Base-by-base conservation (phyloP, 2,113 vertebrate species). In the Tenrec ecaudatus region DNA sequence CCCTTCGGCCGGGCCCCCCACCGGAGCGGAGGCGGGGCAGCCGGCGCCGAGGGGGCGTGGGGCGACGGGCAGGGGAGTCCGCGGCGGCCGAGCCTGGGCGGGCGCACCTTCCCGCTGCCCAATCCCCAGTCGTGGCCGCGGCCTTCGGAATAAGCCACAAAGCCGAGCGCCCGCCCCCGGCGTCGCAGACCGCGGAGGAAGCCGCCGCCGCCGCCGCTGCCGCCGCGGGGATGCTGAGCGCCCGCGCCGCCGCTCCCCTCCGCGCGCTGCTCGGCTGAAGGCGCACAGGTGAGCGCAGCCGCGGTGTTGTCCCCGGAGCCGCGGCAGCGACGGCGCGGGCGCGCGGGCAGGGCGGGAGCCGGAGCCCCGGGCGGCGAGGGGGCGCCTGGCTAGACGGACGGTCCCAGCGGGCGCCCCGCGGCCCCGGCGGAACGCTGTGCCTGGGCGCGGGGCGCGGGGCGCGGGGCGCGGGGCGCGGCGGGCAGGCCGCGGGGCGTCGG, bases 101-200 rank as follows among this genome's bases (percentile, higher is more conserved):
- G 96, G 95, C 69, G 36, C 92, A 53, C 47, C 62, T 81, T 58
- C 60, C 23, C 40, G 64, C 86, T 84, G 86, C 64, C 97, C 97
- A 97, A 97, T 97, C 97, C 92, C 86, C 19, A 64, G 93, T 92
- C 86, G 47, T 23, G 47, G 81, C 75, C 57, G 86, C 71, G 86
- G 93, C 85, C 93, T 96, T 82, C 94, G 96, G 96, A 96, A 96
- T 96, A 97, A 96, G 90, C 95, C 94, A 95, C 94, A 71, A 87
- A 94, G 93, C 94, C n/a, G 33, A 94, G 87, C 17, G 43, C 88
- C 96, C 93, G 87, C 94, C 94, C 82, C 31, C 47, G 84, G 91
- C 92, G 85, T 58, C 91, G 93, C 95, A 95, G 91, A 95, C 95
- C 2, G 89, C 43, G 0, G 77, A 88, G 83, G 92, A 81, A 90